Evolutionary conservation across 2,888 invertebrate genomes (phyloP).

Genomic region (Blomia tropicalis): DNA sequence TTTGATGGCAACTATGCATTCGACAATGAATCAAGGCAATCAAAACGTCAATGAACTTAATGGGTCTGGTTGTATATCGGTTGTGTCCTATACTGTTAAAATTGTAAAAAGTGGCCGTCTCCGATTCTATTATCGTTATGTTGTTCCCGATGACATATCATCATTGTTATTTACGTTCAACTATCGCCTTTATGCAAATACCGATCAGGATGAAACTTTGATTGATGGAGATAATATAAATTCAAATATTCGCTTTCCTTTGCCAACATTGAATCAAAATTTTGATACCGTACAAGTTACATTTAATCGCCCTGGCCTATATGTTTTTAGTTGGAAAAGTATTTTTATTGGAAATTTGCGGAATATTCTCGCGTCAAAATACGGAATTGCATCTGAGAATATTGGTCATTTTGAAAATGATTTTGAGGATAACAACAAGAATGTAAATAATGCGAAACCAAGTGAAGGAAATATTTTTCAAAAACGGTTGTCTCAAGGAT

Average conservation of each 20-base stretch:
- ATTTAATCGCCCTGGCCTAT: conserved; percentile 18
- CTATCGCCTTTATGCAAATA: conserved; percentile 21
- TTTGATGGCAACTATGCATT: not conserved
- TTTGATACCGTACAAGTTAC: conserved; percentile 14
- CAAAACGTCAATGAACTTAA: not conserved
- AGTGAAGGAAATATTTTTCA: not conserved
- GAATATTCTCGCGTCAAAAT: not conserved
- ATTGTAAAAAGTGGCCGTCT: conserved; percentile 42
- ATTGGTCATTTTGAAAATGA: not conserved
- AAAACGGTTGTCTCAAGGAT: not conserved
- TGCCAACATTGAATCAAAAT: conserved; percentile 18
- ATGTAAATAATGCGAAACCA: not conserved
- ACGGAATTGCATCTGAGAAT: not conserved
- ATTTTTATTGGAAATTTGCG: conserved; percentile 8
- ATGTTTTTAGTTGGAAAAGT: conserved; percentile 21
- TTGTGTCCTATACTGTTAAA: conserved; percentile 41
- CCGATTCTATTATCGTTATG: conserved; percentile 41
- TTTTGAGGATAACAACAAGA: not conserved
- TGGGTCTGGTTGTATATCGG: conserved; percentile 25
- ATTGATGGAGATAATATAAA: not conserved
- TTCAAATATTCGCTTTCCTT: not conserved
- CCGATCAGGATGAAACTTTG: not conserved
- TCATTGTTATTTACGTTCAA: conserved; percentile 22
- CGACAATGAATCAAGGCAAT: not conserved
- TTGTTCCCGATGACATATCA: conserved; percentile 35